Conservation (phyloP, 2,113 vertebrate genomes). For the Lepisosteus osseus region DNA sequence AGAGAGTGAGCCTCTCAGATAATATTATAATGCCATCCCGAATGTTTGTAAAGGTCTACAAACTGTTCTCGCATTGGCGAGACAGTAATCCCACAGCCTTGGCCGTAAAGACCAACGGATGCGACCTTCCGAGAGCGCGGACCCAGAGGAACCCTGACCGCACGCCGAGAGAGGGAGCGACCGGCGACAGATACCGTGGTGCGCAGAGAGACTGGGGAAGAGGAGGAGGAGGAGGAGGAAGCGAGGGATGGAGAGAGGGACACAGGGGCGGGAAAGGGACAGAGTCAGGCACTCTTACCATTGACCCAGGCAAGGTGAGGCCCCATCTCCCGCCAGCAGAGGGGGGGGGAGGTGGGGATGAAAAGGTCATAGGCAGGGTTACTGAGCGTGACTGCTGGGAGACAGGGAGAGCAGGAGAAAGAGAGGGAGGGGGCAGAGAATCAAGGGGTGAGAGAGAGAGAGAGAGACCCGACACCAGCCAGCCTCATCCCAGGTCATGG, state of each 20-base stretch:
- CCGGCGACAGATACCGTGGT: no score
- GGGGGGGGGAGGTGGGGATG: conserved; percentile 8
- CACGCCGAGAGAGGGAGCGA: background rate
- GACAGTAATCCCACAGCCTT: no score
- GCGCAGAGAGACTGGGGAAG: background rate
- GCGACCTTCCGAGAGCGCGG: conserved; percentile 45
- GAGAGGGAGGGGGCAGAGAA: background rate
- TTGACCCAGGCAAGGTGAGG: no score
- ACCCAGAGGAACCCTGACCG: conserved; percentile 26
- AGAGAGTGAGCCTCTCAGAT: no score
- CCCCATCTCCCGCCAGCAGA: background rate
- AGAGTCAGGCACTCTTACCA: background rate
- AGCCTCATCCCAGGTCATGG: no score
- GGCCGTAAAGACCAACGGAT: background rate
- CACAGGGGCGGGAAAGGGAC: background rate
- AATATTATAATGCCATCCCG: no score
- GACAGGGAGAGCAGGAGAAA: background rate
- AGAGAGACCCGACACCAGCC: background rate
- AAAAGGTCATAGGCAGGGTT: conserved; percentile 19
- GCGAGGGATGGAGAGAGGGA: background rate
- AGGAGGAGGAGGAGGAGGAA: conserved; percentile 13
- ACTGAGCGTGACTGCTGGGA: conserved; percentile 4
- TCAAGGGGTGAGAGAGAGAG: background rate
- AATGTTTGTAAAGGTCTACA: no score
- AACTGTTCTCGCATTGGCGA: no score